Evolutionary conservation across 2,797 vertebrate species (phyloP).

Genomic region (Phylloscopus collybita): DNA sequence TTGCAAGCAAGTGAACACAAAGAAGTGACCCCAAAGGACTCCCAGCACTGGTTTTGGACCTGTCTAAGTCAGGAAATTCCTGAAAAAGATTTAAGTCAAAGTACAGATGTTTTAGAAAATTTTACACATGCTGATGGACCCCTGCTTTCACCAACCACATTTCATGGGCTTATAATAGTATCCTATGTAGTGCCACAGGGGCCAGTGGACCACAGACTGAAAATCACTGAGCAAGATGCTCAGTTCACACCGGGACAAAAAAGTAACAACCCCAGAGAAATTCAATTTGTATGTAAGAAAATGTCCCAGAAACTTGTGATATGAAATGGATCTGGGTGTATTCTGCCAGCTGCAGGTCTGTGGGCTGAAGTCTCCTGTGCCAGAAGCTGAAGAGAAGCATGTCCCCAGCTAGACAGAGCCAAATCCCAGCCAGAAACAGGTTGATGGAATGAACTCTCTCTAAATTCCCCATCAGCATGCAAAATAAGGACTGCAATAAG

Average conservation of each 20-base stretch:
- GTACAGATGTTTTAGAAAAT: not conserved
- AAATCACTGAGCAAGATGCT: not conserved
- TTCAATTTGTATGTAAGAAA: not conserved
- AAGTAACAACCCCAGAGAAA: not conserved
- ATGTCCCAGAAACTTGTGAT: not conserved
- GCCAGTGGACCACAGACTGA: not conserved
- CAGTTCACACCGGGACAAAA: not conserved
- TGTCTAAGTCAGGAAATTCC: not conserved
- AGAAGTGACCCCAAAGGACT: not conserved
- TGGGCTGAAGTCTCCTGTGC: not conserved
- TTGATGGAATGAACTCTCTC: not conserved
- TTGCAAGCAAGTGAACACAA: not conserved
- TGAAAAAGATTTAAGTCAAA: not conserved
- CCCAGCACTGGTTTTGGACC: not conserved
- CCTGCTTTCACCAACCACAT: not conserved
- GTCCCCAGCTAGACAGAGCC: not conserved
- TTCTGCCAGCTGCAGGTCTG: not conserved
- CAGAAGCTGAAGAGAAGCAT: not conserved
- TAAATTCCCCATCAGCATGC: not conserved
- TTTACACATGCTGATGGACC: not conserved
- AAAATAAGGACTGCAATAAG: not conserved
- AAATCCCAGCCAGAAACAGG: not conserved
- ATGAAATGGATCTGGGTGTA: not conserved
- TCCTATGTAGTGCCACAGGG: accelerated
- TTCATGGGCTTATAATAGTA: not conserved